Evolutionary conservation across 2,113 vertebrate species (phyloP).

Genomic region (Muntiacus reevesi): DNA sequence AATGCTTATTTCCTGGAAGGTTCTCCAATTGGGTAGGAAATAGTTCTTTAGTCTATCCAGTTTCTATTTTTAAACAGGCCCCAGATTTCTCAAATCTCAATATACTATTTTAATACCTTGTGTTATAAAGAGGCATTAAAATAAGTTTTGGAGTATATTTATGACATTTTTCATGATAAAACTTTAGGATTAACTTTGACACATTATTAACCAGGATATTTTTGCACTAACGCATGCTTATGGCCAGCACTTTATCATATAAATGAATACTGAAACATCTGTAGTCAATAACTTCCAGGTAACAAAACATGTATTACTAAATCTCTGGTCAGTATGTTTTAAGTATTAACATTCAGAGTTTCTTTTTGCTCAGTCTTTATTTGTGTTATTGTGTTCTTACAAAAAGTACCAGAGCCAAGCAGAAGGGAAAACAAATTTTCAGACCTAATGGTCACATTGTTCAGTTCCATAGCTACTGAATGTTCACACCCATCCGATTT

Average conservation of each 20-base stretch:
- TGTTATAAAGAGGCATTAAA: conserved; percentile 23
- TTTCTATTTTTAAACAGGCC: background rate
- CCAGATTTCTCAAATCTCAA: background rate
- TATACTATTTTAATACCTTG: background rate
- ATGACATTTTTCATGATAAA: background rate
- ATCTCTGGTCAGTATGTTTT: background rate
- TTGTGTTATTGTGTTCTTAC: background rate
- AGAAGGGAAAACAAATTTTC: background rate
- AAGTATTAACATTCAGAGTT: background rate
- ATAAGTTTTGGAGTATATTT: background rate
- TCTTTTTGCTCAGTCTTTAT: background rate
- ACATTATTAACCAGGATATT: background rate
- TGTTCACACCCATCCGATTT: background rate
- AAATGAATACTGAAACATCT: background rate
- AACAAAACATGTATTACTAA: background rate
- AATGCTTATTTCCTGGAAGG: background rate
- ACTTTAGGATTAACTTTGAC: background rate
- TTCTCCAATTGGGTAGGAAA: background rate
- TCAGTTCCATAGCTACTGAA: background rate
- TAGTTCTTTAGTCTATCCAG: background rate
- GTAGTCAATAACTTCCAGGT: background rate
- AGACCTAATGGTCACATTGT: background rate
- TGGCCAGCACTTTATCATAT: background rate
- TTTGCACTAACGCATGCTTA: background rate
- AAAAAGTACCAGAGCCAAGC: background rate